Conservation (phyloP, 2,797 vertebrate genomes). For the Cuculus canorus region DNA sequence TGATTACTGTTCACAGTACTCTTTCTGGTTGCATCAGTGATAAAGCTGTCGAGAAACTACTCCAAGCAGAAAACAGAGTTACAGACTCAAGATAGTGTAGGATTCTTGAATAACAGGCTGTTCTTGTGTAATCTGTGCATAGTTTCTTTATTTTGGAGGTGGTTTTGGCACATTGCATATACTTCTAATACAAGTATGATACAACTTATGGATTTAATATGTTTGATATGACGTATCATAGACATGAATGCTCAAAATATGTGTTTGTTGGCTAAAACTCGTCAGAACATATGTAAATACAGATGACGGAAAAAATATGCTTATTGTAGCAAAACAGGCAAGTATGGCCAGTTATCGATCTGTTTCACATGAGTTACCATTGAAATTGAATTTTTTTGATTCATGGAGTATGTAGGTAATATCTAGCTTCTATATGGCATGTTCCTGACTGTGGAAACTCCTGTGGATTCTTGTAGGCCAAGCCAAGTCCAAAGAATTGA, state of each 20-base stretch:
- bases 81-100: background rate
- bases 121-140: background rate
- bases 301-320: background rate
- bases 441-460: background rate
- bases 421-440: background rate
- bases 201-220: background rate
- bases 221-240: accelerated
- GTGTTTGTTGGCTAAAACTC: background rate
- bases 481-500: background rate
- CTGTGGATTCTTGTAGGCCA: background rate
- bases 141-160: background rate
- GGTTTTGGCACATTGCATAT: background rate
- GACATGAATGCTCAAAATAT: background rate
- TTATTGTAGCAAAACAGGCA: background rate
- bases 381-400: background rate
- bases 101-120: background rate
- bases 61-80: background rate
- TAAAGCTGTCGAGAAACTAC: background rate
- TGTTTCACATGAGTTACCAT: background rate
- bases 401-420: background rate
- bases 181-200: background rate
- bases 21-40: background rate
- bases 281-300: background rate
- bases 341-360: background rate
- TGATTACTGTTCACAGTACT: background rate